phyloP scores from a whole-genome alignment of 2,113 vertebrate species.

The Rhadina sibilatrix region DNA sequence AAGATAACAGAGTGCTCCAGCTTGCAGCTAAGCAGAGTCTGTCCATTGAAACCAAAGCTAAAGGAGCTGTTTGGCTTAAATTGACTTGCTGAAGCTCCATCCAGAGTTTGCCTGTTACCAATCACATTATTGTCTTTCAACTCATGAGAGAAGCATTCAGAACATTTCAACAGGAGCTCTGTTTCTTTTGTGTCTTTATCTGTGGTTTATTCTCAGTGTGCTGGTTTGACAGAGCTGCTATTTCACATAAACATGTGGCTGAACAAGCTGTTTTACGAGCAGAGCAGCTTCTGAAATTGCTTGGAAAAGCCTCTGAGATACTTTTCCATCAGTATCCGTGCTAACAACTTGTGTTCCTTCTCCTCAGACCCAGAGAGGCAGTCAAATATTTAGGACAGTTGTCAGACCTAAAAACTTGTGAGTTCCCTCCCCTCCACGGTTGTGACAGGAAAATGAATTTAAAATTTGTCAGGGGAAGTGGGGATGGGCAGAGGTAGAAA shows the following conservation, averaged over 20 bases:
- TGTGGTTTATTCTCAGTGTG: not conserved
- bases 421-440: not conserved
- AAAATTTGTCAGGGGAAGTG: not conserved
- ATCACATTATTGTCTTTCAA: not conserved
- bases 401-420: not conserved
- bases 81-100: not conserved
- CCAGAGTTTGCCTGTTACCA: not conserved
- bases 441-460: not conserved
- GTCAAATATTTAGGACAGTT: not conserved
- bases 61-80: not conserved
- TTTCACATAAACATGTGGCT: not conserved
- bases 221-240: not conserved
- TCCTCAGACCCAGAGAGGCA: not conserved
- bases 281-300: not conserved
- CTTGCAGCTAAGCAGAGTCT: not conserved
- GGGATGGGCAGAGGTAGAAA: not conserved
- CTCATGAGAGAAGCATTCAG: not conserved
- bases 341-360: not conserved
- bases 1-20: not conserved
- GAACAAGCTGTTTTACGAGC: not conserved
- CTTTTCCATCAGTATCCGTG: not conserved
- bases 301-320: not conserved
- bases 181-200: not conserved
- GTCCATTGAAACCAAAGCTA: not conserved
- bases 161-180: not conserved